Evolutionary conservation across 2,888 invertebrate species (phyloP).

Genomic region (Erebia epiphron): DNA sequence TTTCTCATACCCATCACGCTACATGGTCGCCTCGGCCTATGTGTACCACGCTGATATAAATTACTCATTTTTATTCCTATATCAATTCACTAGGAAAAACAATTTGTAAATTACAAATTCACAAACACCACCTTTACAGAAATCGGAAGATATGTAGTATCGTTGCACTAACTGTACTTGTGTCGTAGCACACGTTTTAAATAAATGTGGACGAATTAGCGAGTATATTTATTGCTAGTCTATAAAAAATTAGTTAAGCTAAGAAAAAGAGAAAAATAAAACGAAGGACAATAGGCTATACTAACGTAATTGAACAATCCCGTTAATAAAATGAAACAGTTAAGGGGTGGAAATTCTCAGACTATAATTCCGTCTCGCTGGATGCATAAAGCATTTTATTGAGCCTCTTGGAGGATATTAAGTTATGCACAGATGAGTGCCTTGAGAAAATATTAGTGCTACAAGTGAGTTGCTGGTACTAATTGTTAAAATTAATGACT

Average conservation of each 20-base stretch:
- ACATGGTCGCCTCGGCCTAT: too few relatives aligned
- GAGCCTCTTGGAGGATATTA: slow-evolving; percentile 45
- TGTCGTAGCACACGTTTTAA: too few relatives aligned
- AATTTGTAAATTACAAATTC: neutral
- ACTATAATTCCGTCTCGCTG: slow-evolving; percentile 58
- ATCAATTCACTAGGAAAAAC: too few relatives aligned
- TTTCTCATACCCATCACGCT: too few relatives aligned
- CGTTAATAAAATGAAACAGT: slow-evolving; percentile 75
- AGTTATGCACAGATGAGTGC: slow-evolving; percentile 41
- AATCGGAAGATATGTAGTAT: too few relatives aligned
- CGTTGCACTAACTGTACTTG: too few relatives aligned
- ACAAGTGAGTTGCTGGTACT: neutral
- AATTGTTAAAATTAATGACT: slow-evolving; percentile 6
- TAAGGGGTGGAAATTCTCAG: slow-evolving; percentile 55
- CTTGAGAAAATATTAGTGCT: neutral
- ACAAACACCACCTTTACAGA: neutral
- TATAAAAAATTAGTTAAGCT: neutral
- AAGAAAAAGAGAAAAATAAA: slow-evolving; percentile 23
- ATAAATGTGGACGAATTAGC: too few relatives aligned
- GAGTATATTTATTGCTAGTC: too few relatives aligned
- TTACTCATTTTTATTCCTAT: too few relatives aligned
- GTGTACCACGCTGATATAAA: too few relatives aligned
- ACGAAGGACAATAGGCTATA: slow-evolving; percentile 42
- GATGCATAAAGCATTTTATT: slow-evolving; percentile 73
- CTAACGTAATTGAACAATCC: slow-evolving; percentile 73